Base-by-base conservation (phyloP, 1,140 invertebrate genomes). In the Apis laboriosa region DNA sequence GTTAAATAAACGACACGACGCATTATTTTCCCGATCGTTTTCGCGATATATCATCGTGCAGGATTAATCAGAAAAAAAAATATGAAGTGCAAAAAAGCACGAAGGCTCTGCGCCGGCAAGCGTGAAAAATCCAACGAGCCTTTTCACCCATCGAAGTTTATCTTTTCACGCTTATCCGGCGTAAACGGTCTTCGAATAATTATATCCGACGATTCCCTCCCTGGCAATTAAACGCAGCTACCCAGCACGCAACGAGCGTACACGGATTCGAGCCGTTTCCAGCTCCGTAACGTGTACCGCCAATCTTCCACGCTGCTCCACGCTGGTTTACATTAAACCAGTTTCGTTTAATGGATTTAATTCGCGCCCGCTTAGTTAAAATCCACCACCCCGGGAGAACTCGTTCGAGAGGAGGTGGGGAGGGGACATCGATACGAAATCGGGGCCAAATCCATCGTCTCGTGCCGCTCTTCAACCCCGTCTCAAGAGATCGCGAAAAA, bases 301-400 rank as follows among this genome's bases (percentile, higher is more conserved):
- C 70, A 55, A 34, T 73, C 53, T 34, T 34, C 71, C 17, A 49
- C 71, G 53, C 19, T 56, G 17, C 9, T 73, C 61, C 75, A 24
- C 24, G 24, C 24, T 24, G 24, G 71, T 78, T 80, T 61, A 60
- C 75, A 24, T 86, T 86, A 83, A 87, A 86, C 85, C 85, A 86
- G 84, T 87, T 71, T n/a, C 60, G 70, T 49, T 83, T 83, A 87
- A 87, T 86, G 76, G 60, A 86, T 83, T 79, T 64, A 63, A 60
- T 67, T 74, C 79, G 58, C 71, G 68, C n/a, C 67, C 61, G 71
- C 34, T 43, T 51, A 43, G 11, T n/a, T 34, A 63, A 60, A 72
- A 15, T 5, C 34, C 34, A 61, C 60, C 77, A n/a, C n/a, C 28
- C 28, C 28, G 34, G 34, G 51, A 64, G 49, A 82, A 83, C 74